Base-by-base conservation (phyloP, 2,888 invertebrate genomes). In the Acanthosepion lycidas region DNA sequence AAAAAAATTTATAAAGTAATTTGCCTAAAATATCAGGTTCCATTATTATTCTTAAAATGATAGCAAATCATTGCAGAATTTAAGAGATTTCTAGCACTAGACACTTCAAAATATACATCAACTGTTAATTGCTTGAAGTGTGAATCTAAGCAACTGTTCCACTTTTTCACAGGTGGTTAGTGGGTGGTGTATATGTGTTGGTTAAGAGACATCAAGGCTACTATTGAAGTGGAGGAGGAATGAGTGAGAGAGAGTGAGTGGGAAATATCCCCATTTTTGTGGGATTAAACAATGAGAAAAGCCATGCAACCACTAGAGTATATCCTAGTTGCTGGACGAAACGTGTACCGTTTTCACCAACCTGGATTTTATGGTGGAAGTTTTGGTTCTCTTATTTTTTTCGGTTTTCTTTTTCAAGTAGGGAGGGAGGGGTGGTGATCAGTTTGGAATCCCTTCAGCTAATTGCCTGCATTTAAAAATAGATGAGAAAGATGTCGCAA, bases 401-500 rank as follows among this genome's bases (percentile, higher is more conserved):
- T 55, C 20, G 20, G 20, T 26, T 78, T 78, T 23, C 6, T 78
- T 78, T 78, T 78, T 78, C 78, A 78, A 78, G 78, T 78, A n/a
- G 78, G 78, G 78, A 78, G n/a, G 78, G 78, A 78, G n/a, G 78
- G 78, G 78, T 33, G n/a, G 78, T n/a, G 78, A 78, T n/a, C 78
- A n/a, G 78, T 78, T 78, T 78, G 78, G 78, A 78, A 78, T 78
- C 78, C 78, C 78, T 78, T 78, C 78, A 78, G 78, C n/a, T 78
- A 78, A 78, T 78, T n/a, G 15, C 78, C 78, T 78, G 78, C 78
- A 78, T 78, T 78, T 78, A 15, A 78, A 42, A 78, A 78, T 78
- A 78, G 78, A 78, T 78, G 78, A 78, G 78, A 78, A 78, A 78
- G 78, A 78, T n/a, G 78, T 78, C 78, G 15, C 78, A 33, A 78